A percentile compares a stretch with the other conserved stretches of the same genome.
phyloP scores from a whole-genome alignment of 2,888 invertebrate species.

The Phoronis australis region DNA sequence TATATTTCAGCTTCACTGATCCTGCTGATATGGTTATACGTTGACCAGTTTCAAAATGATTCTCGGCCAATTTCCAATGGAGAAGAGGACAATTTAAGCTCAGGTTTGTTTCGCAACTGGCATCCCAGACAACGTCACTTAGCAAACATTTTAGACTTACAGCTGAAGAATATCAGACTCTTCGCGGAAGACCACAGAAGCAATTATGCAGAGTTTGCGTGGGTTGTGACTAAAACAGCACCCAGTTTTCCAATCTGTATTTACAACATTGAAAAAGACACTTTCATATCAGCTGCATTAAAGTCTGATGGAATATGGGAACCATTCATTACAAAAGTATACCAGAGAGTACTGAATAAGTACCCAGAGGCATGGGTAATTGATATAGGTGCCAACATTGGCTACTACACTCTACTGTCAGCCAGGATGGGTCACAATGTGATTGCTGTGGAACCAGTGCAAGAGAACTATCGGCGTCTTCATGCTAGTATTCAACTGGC shows the following conservation, averaged over 20 bases:
- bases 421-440: constrained; percentile 34
- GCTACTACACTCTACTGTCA: constrained; percentile 39
- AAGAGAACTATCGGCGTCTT: constrained; percentile 21
- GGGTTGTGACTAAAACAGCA: constrained; percentile 21
- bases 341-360: constrained; percentile 22
- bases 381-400: constrained; percentile 47
- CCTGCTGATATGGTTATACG: too few relatives aligned
- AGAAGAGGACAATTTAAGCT: too few relatives aligned
- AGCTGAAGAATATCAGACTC: too few relatives aligned
- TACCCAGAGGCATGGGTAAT: constrained; percentile 26
- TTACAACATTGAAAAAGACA: constrained; percentile 24
- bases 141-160: too few relatives aligned
- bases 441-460: constrained; percentile 43
- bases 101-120: too few relatives aligned
- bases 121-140: too few relatives aligned
- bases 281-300: constrained; percentile 32
- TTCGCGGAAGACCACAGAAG: constrained; percentile 4
- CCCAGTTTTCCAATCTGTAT: constrained; percentile 31
- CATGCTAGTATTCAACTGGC: constrained; percentile 22
- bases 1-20: too few relatives aligned
- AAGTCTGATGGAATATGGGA: constrained; percentile 36
- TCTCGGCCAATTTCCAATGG: too few relatives aligned
- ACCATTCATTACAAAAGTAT: constrained; percentile 28
- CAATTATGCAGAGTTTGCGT: constrained; percentile 12
- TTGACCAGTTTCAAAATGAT: too few relatives aligned